Base-by-base conservation (phyloP, 2,888 invertebrate species). In the Scrobipalpa costella region DNA sequence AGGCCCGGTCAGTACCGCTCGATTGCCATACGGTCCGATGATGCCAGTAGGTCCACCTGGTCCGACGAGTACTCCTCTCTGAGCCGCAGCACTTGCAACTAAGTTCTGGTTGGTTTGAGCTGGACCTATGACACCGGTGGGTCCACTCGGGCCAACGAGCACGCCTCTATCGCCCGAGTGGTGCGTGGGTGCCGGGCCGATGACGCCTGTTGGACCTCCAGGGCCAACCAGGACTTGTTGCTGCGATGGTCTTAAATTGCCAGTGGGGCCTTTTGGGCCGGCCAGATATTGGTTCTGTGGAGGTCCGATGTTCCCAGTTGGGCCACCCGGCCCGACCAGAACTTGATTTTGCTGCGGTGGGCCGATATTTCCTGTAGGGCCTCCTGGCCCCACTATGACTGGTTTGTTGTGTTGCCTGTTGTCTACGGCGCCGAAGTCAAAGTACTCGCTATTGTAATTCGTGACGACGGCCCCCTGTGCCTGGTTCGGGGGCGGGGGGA, bases 371-470 rank as follows among this genome's bases (percentile, higher is more conserved):
- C 78, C 79, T 0, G 79, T 78, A 0, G 84, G 81, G 1, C 86
- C 86, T 1, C 83, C 87, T 0, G 92, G 90, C 5, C 92, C 88
- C 1, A 88, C 89, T n/a, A 93, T 70, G 9, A 93, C 78, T 11
- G 44, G 36, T 13, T n/a, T n/a, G n/a, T n/a, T n/a, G n/a, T 13
- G 13, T 13, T 40, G 40, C 40, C 1, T 7, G 11, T 38, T 17
- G 17, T n/a, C n/a, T n/a, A n/a, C 8, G 57, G 57, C 9, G 15
- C 5, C 57, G 15, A 19, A 5, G 50, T 19, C 3, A 15, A 38
- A 57, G 27, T 21, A 7, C 3, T 55, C 55, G 55, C n/a, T n/a
- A n/a, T 55, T n/a, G 36, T 11, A 1, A 0, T 9, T 13, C 21
- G n/a, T 11, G 57, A 17, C 38, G 3, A 64, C 79, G 77, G 74